phyloP scores from a whole-genome alignment of 1,140 invertebrate species.

The Gryon sp. region DNA sequence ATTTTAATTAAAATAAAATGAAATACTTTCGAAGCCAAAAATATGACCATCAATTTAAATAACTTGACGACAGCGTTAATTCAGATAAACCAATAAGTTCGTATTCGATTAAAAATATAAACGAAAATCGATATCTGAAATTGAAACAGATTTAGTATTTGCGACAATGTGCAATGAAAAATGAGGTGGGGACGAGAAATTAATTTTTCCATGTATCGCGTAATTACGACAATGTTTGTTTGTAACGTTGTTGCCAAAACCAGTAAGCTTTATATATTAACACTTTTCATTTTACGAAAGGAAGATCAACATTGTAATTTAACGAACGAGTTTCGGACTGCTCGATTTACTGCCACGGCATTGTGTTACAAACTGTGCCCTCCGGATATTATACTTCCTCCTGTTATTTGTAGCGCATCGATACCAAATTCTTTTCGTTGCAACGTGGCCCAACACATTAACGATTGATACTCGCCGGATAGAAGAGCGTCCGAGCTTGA shows the following conservation, averaged over 20 bases:
- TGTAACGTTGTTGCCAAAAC: conserved; percentile 41
- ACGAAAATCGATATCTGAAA: too few species aligned
- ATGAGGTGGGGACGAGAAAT: too few species aligned
- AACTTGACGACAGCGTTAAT: too few species aligned
- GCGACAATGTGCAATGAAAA: too few species aligned
- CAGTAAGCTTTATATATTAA: conserved; percentile 44
- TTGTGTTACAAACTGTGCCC: conserved; percentile 49
- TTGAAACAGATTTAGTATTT: too few species aligned
- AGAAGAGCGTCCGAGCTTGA: background rate
- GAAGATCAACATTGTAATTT: conserved; percentile 59
- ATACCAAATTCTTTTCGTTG: conserved; percentile 40
- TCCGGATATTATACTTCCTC: conserved; percentile 58
- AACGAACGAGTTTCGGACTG: conserved; percentile 42
- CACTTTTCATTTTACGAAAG: conserved; percentile 55
- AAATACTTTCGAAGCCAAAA: too few species aligned
- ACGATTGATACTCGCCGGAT: conserved; percentile 23
- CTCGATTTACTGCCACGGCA: conserved; percentile 46
- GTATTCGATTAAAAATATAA: too few species aligned
- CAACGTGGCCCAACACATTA: conserved; percentile 13
- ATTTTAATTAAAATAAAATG: too few species aligned
- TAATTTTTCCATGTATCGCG: too few species aligned
- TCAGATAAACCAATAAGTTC: too few species aligned
- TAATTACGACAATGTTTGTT: conserved; percentile 37
- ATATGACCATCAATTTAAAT: too few species aligned
- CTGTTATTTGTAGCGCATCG: conserved; percentile 55